Evolutionary conservation across 2,797 vertebrate genomes (phyloP), one percentile per base, ranked within the genome.

Genomic region (Enteromius radiatus): DNA sequence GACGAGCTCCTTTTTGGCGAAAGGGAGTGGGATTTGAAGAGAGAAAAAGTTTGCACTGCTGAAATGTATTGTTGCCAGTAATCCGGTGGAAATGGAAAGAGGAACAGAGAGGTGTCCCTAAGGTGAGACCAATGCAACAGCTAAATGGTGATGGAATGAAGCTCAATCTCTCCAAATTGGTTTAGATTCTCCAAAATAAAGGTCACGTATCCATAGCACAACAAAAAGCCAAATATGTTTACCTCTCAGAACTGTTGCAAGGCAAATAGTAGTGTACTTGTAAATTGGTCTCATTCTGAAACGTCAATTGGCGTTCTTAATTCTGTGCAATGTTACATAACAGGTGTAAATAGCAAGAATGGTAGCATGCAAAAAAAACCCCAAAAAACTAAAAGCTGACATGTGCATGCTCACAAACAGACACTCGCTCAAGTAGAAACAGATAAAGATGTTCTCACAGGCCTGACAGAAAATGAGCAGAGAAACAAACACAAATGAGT

Each of bases 41-140:
- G 28, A 83, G 79, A 87, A 88, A 88, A 91, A 91, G 89, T 91
- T 89, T 90, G 84, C 82, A 90, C 89, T 90, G 89, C 88, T 90
- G 85, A 87, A 89, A 90, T 86, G 86, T 83, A 92, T 91, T 92
- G 90, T 92, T 90, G 89, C 86, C 87, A 86, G 84, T 93, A 92
- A 93, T 92, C 88, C 88, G 86, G 87, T 85, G 87, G 85, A 93
- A 94, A 93, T 90, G 91, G 87, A 91, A 91, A 93, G 86, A 85
- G 84, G 78, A 89, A 88, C 86, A 86, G 63, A 83, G 64, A 80
- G 56, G 64, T 88, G 78, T 85, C 87, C 65, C 84, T 84, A 83
- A 81, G 31, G 56, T 75, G 38, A 84, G 79, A 86, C 85, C 80
- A 23, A 14, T 86, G 84, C 21, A 41, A 5, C 80, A 78, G 81